Percentiles rank a stretch among this genome's conserved stretches.
phyloP scores from a whole-genome alignment of 1,140 invertebrate species.

The Euura lappo region DNA sequence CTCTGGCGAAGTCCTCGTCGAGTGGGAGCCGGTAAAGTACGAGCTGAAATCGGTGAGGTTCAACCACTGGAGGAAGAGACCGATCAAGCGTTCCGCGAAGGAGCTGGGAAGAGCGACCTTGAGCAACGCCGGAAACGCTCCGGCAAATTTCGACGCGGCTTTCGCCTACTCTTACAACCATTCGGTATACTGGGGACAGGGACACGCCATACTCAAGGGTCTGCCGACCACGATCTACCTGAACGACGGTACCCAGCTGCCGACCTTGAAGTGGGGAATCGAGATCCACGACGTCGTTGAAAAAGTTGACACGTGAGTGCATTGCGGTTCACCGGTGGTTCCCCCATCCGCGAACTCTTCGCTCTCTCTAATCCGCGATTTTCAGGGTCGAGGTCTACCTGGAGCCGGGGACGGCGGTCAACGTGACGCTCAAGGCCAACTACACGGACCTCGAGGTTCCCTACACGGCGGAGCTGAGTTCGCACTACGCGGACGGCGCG shows the following conservation, averaged over 20 bases:
- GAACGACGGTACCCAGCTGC: slow-evolving; percentile 62
- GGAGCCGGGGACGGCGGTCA: slow-evolving; percentile 77
- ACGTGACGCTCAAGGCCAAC: slow-evolving; percentile 76
- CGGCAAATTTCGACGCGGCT: slow-evolving; percentile 68
- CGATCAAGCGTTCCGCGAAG: slow-evolving; percentile 57
- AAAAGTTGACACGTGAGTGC: slow-evolving; percentile 63
- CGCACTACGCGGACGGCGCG: slow-evolving; percentile 70
- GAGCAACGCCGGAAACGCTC: slow-evolving; percentile 64
- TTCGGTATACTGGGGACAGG: slow-evolving; percentile 77
- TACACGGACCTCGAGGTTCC: slow-evolving; percentile 74
- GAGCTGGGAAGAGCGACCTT: slow-evolving; percentile 68
- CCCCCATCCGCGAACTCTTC: too few relatives aligned
- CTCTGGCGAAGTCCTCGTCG: slow-evolving; percentile 75
- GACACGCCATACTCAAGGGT: slow-evolving; percentile 75
- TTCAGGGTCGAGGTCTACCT: slow-evolving; percentile 65
- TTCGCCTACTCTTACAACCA: slow-evolving; percentile 74
- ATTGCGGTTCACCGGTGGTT: not conserved
- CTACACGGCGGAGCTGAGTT: slow-evolving; percentile 73
- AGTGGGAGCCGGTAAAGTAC: slow-evolving; percentile 78
- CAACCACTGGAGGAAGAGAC: slow-evolving; percentile 63
- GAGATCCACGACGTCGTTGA: slow-evolving; percentile 63
- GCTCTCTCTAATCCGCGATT: slow-evolving; percentile 10
- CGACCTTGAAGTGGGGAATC: slow-evolving; percentile 74
- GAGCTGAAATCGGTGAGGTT: slow-evolving; percentile 72
- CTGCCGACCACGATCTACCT: slow-evolving; percentile 72